These are phyloP conservation scores for Bubalus kerabau DNA, from an alignment of 2,113 vertebrate species.

Conservation along the genomic window DNA sequence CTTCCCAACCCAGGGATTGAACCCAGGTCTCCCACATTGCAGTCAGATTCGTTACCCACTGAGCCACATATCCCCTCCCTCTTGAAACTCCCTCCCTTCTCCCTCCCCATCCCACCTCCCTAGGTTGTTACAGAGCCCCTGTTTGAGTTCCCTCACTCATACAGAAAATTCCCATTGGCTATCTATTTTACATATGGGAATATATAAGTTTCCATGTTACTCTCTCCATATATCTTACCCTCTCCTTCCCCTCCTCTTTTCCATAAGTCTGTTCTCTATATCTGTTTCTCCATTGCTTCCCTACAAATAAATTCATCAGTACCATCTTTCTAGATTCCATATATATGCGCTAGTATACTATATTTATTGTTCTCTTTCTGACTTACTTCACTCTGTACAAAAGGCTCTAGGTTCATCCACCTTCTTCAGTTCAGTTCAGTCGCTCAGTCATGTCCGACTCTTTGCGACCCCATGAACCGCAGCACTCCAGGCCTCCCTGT, in stretches of 20 bases:
- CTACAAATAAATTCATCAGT: neutral
- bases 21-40: fast-evolving
- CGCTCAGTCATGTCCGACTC: too few relatives aligned
- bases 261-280: neutral
- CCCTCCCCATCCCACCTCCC: neutral
- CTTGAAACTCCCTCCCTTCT: neutral
- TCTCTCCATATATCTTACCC: neutral
- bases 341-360: neutral
- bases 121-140: neutral
- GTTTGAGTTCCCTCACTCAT: neutral
- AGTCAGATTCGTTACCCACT: too few relatives aligned
- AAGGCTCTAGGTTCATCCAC: neutral
- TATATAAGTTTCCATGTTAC: neutral
- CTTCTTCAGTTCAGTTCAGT: neutral
- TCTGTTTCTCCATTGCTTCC: neutral
- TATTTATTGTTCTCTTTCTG: neutral
- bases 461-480: too few relatives aligned
- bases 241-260: neutral
- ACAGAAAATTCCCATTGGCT: neutral
- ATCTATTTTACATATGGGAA: neutral
- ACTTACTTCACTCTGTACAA: neutral
- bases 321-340: neutral
- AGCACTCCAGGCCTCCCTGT: too few relatives aligned
- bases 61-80: neutral
- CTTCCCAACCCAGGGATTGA: too few relatives aligned